phyloP scores from a whole-genome alignment of 2,888 invertebrate genomes.

The Apodemia zela region DNA sequence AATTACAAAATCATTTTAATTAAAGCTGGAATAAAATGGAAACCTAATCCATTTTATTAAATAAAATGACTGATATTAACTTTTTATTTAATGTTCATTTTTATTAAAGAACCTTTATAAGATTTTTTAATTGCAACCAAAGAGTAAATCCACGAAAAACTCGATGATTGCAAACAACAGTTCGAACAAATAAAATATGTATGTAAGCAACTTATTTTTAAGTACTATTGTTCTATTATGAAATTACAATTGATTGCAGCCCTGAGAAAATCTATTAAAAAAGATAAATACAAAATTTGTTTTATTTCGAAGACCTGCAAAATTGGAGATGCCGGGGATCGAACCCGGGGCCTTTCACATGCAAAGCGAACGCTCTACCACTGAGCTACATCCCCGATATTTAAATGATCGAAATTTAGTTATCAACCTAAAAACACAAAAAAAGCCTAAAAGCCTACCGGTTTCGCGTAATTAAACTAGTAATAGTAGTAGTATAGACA shows the following conservation, averaged over 20 bases:
- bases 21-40: neutral
- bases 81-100: conserved; percentile 5
- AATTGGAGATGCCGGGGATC: conserved; percentile 95
- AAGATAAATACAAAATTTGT: conserved; percentile 25
- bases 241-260: conserved; percentile 25
- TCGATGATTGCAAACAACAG: neutral
- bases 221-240: conserved; percentile 24
- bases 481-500: too few species aligned
- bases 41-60: neutral
- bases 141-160: neutral
- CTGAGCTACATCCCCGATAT: conserved; percentile 95
- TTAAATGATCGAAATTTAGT: too few species aligned
- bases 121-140: neutral
- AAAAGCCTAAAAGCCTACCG: too few species aligned
- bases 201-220: conserved; percentile 31
- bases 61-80: neutral
- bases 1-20: neutral
- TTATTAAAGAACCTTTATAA: neutral
- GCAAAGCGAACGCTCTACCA: conserved; percentile 99
- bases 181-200: conserved; percentile 30
- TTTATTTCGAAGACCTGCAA: conserved; percentile 32
- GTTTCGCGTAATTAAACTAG: too few species aligned
- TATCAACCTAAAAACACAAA: too few species aligned
- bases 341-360: conserved; percentile 99
- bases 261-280: conserved; percentile 33